Evolutionary conservation across 2,888 invertebrate genomes (phyloP), one percentile per base, ranked within the genome.

Genomic region (Notocelia uddmanniana): DNA sequence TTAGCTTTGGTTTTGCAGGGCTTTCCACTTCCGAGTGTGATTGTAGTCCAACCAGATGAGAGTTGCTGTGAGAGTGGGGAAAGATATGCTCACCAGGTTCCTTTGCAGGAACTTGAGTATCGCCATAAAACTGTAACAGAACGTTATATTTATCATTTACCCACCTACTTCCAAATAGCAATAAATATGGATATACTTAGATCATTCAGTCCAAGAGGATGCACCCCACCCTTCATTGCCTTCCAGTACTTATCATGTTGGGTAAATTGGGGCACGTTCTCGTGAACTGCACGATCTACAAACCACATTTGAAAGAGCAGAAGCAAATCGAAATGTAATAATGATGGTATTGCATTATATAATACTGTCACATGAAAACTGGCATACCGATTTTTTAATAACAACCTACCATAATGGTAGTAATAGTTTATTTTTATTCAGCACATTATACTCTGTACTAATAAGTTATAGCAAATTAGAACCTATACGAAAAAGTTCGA

Each of bases 21-120:
- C 84, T 83, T 97, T 97, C 96, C 97, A 97, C 89, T 94, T 90
- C 77, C 94, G 95, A 0, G 97, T 98, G 79, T 95, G 95, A 69
- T 90, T 94, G 93, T 95, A 96, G 85, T 98, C 98, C 6, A 95
- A 94, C 89, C 94, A 96, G 81, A 98, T 97, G 2, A 94, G 81
- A 23, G 89, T 81, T 34, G 84, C 88, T 69, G 95, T 84, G 76
- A 96, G 76, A 45, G 95, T 90, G 18, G 97, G 97, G 83, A 97
- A 95, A 72, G 95, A 81, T 75, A 96, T 95, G 79, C 96, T 96
- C 79, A 95, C 90, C 77, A 95, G 91, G 92, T 97, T 97, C 83
- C 95, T 95, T 78, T 91, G 94, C 73, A 96, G 83, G 77, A 95
- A 87, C 57, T 72, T 76, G 78, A 80, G 78, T 81, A 94, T 84